phyloP scores from a whole-genome alignment of 2,888 invertebrate species.

The Netelia inedita region DNA sequence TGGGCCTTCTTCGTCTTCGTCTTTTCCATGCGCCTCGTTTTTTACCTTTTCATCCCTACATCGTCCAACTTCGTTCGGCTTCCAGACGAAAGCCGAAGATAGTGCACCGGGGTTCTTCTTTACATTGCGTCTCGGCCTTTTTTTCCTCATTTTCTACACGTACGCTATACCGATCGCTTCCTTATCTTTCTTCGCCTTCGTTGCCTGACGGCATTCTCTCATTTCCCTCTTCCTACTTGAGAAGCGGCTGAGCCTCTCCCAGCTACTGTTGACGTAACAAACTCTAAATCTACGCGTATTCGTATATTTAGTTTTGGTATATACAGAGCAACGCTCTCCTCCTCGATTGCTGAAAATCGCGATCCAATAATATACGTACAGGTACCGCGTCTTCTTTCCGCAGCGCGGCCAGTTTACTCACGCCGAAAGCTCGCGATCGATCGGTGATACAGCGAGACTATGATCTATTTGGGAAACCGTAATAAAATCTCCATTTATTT shows the following conservation, averaged over 20 bases:
- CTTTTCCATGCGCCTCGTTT: conserved; percentile 11
- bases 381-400: conserved; percentile 44
- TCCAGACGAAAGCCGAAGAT: conserved; percentile 54
- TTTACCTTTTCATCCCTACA: conserved; percentile 45
- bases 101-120: conserved; percentile 47
- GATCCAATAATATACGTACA: conserved; percentile 69
- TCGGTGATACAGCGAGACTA: conserved; percentile 21
- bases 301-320: conserved; percentile 27
- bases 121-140: conserved; percentile 43
- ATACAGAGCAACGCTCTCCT: conserved; percentile 48
- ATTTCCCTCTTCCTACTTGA: conserved; percentile 29
- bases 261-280: conserved; percentile 60
- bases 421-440: conserved; percentile 36
- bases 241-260: neutral
- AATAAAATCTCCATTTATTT: neutral
- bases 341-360: conserved; percentile 41
- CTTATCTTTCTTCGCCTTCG: conserved; percentile 57
- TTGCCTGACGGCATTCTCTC: conserved; percentile 53
- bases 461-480: neutral
- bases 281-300: conserved; percentile 35
- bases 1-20: conserved; percentile 31
- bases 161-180: conserved; percentile 60
- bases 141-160: conserved; percentile 36
- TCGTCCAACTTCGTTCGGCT: conserved; percentile 58
- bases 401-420: conserved; percentile 14